Base-by-base conservation (phyloP, 1,140 invertebrate genomes). In the Leptinotarsa undecemlineata region DNA sequence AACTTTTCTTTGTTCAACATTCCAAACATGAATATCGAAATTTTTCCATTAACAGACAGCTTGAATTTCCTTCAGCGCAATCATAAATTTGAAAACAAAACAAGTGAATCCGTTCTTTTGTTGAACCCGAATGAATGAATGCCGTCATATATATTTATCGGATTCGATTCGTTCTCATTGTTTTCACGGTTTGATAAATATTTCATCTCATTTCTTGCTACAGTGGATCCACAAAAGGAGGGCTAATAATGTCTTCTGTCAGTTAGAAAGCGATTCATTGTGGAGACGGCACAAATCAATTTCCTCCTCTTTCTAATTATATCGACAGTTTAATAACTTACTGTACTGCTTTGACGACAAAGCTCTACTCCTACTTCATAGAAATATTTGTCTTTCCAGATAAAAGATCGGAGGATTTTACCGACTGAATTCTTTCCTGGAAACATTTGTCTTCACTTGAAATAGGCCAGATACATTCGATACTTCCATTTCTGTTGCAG, bases 171-270 rank as follows among this genome's bases (percentile, higher is more conserved):
- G 17, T 42, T 26, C 23, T 67, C 42, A 23, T 67, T 67, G 64
- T 67, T 42, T 42, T 26, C 42, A 42, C 21, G 23, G 42, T 42
- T 67, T 42, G 64, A 67, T 67, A 67, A 67, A 67, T 67, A 67
- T 42, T 67, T 67, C 26, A 67, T 67, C 23, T 67, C 19, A 33
- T 67, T 67, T 67, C 26, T 26, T 19, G 51, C 51, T 57, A 42
- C 3, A 67, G 20, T 67, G 15, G 2, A n/a, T 23, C 64, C 26
- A 67, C 51, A 19, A 57, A 57, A 15, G 4, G 20, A 67, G 64
- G 42, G 19, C 64, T 67, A 67, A 67, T 67, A 67, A 67, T 67
- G 64, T 67, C 64, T 67, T 67, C 64, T 67, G 64, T 67, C 64
- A 67, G 64, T 67, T 42, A 67, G 17, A 23, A 23, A 23, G 6